A percentile compares a stretch with the other conserved stretches of the same genome.
phyloP scores from a whole-genome alignment of 2,888 invertebrate species.

The Suillia variegata region DNA sequence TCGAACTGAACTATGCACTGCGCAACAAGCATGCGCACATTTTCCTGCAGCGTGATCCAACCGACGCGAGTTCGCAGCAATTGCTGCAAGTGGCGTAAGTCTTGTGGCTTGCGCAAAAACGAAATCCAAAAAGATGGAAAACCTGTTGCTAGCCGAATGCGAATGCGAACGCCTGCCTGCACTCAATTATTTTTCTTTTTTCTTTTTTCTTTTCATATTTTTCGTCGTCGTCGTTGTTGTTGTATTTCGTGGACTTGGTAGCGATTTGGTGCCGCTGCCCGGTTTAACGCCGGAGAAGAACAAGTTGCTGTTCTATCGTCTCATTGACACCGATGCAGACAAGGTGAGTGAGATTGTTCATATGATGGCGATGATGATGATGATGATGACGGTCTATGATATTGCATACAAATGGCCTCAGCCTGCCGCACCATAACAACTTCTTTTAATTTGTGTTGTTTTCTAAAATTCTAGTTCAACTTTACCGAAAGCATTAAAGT shows the following conservation, averaged over 20 bases:
- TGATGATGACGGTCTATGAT: neutral
- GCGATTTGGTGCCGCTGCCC: constrained; percentile 73
- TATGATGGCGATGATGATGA: no score
- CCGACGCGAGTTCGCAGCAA: constrained; percentile 49
- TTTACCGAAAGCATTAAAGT: constrained; percentile 72
- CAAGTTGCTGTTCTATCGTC: constrained; percentile 70
- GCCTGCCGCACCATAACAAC: no score
- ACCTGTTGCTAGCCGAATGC: neutral
- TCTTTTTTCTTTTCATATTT: neutral
- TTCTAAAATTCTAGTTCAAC: constrained; percentile 65
- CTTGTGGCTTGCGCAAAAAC: neutral
- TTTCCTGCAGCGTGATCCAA: constrained; percentile 64
- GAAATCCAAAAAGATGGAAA: neutral
- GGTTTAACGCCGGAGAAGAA: constrained; percentile 71
- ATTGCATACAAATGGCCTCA: no score
- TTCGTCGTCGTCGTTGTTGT: neutral
- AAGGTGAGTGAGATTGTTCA: constrained; percentile 43
- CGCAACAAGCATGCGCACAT: constrained; percentile 65
- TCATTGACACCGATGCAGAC: constrained; percentile 69
- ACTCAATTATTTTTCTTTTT: neutral
- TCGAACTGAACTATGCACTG: constrained; percentile 61
- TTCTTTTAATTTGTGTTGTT: no score
- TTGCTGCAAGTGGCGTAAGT: constrained; percentile 56
- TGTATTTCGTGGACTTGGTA: constrained; percentile 50
- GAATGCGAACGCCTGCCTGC: neutral